A percentile compares a stretch with the other conserved stretches of the same genome.
Evolutionary conservation across 2,888 invertebrate genomes (phyloP).

Genomic region (Frankliniella intonsa): DNA sequence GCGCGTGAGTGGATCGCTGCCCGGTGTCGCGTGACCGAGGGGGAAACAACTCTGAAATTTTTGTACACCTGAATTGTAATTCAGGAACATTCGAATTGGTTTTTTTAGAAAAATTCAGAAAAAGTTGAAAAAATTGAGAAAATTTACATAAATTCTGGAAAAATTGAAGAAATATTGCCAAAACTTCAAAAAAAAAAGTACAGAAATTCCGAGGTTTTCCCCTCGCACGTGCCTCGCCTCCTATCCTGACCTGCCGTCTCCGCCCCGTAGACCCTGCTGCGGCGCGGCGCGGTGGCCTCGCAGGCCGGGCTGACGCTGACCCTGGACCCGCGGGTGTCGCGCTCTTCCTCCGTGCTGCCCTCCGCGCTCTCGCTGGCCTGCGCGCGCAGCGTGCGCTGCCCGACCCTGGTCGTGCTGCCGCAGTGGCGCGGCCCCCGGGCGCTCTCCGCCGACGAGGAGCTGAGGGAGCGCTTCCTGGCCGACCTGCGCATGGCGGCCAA

Average conservation of each 20-base stretch:
- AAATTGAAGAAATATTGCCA: too few species aligned
- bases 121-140: too few species aligned
- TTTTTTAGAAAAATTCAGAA: too few species aligned
- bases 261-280: not conserved
- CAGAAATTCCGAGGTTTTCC: too few species aligned
- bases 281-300: not conserved
- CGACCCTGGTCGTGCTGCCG: not conserved
- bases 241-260: too few species aligned
- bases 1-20: not conserved
- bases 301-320: not conserved
- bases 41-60: too few species aligned
- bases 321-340: constrained; percentile 1
- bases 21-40: too few species aligned
- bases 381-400: constrained; percentile 10
- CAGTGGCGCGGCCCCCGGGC: constrained; percentile 2
- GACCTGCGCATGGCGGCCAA: constrained; percentile 18
- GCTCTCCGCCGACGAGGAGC: constrained; percentile 2
- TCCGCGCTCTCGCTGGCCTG: not conserved
- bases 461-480: constrained; percentile 2
- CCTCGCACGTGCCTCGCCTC: too few species aligned
- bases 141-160: too few species aligned
- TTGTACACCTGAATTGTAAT: not conserved
- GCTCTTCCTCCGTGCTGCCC: not conserved
- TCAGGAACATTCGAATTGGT: not conserved
- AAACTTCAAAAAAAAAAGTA: too few species aligned